Evolutionary conservation across 2,888 invertebrate species (phyloP).

Genomic region (Monoplex corrugatus): DNA sequence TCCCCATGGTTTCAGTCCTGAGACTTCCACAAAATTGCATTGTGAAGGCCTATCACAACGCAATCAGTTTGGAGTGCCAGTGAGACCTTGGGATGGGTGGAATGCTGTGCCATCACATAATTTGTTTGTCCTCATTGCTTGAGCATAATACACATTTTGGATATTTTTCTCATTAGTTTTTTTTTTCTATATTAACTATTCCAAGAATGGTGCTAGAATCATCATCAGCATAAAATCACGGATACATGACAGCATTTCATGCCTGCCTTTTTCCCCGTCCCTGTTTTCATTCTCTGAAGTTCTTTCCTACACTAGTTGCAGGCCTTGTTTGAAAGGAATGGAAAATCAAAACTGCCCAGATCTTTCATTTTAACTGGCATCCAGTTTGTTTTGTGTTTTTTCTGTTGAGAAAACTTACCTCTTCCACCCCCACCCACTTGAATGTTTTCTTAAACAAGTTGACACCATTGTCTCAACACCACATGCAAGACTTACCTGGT

Average conservation of each 20-base stretch:
- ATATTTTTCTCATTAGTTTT: too few species aligned
- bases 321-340: too few species aligned
- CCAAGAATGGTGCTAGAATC: conserved; percentile 47
- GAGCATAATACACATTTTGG: conserved; percentile 29
- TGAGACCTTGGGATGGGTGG: conserved; percentile 39
- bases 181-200: too few species aligned
- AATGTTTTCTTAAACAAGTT: not conserved
- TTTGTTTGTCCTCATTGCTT: not conserved
- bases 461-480: not conserved
- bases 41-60: not conserved
- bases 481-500: too few species aligned
- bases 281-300: conserved; percentile 4
- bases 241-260: conserved; percentile 28
- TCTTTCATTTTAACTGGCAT: not conserved
- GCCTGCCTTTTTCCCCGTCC: not conserved
- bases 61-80: not conserved
- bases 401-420: not conserved
- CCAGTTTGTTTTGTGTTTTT: not conserved
- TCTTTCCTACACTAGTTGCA: too few species aligned
- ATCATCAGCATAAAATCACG: conserved; percentile 31
- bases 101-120: not conserved
- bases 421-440: not conserved
- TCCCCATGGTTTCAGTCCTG: not conserved
- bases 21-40: not conserved
- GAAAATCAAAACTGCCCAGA: too few species aligned